Evolutionary conservation across 2,797 vertebrate genomes (phyloP).

Genomic region (Alfaro cultratus): DNA sequence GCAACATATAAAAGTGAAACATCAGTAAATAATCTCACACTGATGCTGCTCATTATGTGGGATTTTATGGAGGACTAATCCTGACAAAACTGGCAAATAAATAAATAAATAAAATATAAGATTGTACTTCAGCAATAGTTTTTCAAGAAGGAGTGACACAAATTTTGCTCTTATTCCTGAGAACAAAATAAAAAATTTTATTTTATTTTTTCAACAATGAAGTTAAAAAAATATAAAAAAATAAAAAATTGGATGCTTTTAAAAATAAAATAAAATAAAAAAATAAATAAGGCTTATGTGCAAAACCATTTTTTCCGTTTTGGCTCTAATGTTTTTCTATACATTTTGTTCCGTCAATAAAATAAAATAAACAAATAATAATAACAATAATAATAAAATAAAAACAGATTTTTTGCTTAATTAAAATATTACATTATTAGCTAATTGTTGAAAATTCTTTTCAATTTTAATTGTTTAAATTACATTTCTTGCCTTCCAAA

Average conservation of each 20-base stretch:
- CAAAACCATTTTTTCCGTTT: background rate
- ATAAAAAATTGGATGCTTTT: too few relatives aligned
- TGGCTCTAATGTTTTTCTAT: background rate
- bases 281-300: background rate
- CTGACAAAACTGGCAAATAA: background rate
- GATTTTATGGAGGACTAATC: background rate
- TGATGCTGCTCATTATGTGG: background rate
- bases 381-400: too few relatives aligned
- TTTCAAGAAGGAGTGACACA: background rate
- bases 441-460: background rate
- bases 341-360: background rate
- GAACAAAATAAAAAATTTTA: background rate
- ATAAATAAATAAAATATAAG: background rate
- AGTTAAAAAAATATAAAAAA: too few relatives aligned
- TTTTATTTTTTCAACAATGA: background rate
- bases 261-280: too few relatives aligned
- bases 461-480: background rate
- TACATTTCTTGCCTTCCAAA: background rate
- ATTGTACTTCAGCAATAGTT: background rate
- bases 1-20: background rate
- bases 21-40: background rate
- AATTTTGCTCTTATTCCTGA: background rate
- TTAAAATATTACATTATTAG: background rate
- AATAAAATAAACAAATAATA: background rate
- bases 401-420: background rate